phyloP scores from a whole-genome alignment of 2,888 invertebrate genomes.

The Zeuzera pyrina region DNA sequence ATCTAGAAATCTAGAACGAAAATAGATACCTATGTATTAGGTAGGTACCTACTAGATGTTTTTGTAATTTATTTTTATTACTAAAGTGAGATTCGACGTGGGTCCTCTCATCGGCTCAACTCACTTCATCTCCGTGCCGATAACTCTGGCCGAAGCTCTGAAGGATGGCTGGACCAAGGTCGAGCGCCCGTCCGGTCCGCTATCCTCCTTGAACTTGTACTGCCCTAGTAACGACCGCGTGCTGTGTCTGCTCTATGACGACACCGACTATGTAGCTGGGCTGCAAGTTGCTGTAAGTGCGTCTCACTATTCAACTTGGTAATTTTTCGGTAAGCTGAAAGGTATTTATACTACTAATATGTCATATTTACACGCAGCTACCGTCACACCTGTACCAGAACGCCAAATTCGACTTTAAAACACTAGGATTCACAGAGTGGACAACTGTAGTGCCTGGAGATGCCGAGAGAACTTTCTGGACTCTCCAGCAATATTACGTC shows the following conservation, averaged over 20 bases:
- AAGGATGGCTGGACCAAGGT: slow-evolving; percentile 11
- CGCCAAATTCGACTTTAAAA: slow-evolving; percentile 20
- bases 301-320: background rate
- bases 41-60: too few species aligned
- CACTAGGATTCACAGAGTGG: slow-evolving; percentile 24
- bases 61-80: background rate
- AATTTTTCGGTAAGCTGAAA: too few species aligned
- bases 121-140: slow-evolving; percentile 9
- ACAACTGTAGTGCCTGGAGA: slow-evolving; percentile 14
- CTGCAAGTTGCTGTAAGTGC: slow-evolving; percentile 20
- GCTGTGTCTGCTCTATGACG: slow-evolving; percentile 20
- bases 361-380: slow-evolving; percentile 17
- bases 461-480: slow-evolving; percentile 15
- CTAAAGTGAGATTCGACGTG: slow-evolving; percentile 4
- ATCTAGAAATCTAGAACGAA: too few species aligned
- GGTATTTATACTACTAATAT: too few species aligned
- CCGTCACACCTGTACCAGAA: slow-evolving; percentile 19
- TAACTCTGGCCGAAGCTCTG: slow-evolving; percentile 12
- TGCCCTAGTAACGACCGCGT: slow-evolving; percentile 19
- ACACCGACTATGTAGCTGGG: slow-evolving; percentile 18
- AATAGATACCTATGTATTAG: too few species aligned
- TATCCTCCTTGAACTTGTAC: slow-evolving; percentile 13
- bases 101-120: background rate
- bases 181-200: slow-evolving; percentile 8
- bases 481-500: slow-evolving; percentile 21